Conservation (phyloP, 2,797 vertebrate species). For the Neosalanx taihuensis region DNA sequence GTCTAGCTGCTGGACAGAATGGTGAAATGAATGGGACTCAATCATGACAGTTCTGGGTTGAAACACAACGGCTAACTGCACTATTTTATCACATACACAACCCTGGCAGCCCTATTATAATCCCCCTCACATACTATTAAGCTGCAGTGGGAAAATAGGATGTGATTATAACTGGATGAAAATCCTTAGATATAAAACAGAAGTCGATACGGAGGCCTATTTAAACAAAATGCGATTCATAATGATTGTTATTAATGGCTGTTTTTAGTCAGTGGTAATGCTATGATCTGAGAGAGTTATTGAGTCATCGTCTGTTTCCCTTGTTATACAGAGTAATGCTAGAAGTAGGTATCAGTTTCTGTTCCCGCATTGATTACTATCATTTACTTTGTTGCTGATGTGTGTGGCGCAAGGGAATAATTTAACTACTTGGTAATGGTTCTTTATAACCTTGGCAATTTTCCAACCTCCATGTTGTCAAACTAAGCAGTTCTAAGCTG, state of each 20-base stretch:
- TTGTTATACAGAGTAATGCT: slow-evolving; percentile 22
- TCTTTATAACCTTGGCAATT: not conserved
- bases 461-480: not conserved
- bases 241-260: slow-evolving; percentile 16
- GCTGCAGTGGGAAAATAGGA: slow-evolving; percentile 12
- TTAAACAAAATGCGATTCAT: slow-evolving; percentile 19
- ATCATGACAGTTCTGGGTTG: not conserved
- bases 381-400: slow-evolving; percentile 27
- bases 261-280: slow-evolving; percentile 13
- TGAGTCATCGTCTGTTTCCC: slow-evolving; percentile 11
- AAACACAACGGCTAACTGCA: not conserved
- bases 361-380: slow-evolving; percentile 24
- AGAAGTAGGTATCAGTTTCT: slow-evolving; percentile 21
- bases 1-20: not conserved
- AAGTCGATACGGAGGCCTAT: slow-evolving; percentile 24
- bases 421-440: slow-evolving; percentile 31
- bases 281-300: slow-evolving; percentile 23
- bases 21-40: not conserved
- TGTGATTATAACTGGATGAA: slow-evolving; percentile 42
- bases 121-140: slow-evolving; percentile 5
- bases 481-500: not conserved
- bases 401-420: slow-evolving; percentile 40
- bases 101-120: slow-evolving; percentile 1
- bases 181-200: slow-evolving; percentile 23
- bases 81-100: not conserved